These are phyloP conservation scores for Laspeyria flexula DNA, from an alignment of 2,888 invertebrate genomes.

Conservation along the genomic window DNA sequence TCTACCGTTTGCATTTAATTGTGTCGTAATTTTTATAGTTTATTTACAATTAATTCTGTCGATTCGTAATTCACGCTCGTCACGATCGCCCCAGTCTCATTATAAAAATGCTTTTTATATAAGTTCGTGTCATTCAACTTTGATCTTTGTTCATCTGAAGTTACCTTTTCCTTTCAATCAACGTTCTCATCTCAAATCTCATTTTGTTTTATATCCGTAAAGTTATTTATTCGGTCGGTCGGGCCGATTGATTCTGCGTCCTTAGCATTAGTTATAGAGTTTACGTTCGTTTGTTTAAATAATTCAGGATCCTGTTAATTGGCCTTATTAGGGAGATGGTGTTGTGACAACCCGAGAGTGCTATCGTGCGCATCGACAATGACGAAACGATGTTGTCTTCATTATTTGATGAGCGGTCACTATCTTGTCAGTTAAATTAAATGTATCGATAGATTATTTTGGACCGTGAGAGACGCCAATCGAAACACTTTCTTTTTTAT, in stretches of 20 bases:
- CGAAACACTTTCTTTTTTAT: slow-evolving; percentile 75
- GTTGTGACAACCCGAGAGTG: slow-evolving; percentile 85
- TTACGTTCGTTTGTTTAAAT: slow-evolving; percentile 59
- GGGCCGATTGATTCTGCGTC: slow-evolving; percentile 50
- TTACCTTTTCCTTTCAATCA: slow-evolving; percentile 79
- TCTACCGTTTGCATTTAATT: slow-evolving; percentile 25
- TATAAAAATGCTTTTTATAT: slow-evolving; percentile 65
- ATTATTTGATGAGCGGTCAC: slow-evolving; percentile 86
- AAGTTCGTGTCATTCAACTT: slow-evolving; percentile 78
- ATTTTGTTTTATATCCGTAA: slow-evolving; percentile 58
- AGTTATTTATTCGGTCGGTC: slow-evolving; percentile 49
- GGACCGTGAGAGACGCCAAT: slow-evolving; percentile 81
- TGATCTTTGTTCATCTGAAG: slow-evolving; percentile 75
- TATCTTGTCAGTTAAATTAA: slow-evolving; percentile 86
- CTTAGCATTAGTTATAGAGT: slow-evolving; percentile 61
- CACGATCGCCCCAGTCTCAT: slow-evolving; percentile 68
- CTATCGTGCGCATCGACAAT: slow-evolving; percentile 86
- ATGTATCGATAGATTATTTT: slow-evolving; percentile 85
- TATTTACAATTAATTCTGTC: slow-evolving; percentile 56
- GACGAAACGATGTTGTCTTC: slow-evolving; percentile 86
- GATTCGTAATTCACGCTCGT: slow-evolving; percentile 66
- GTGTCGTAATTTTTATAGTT: slow-evolving; percentile 42
- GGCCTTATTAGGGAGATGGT: slow-evolving; percentile 85
- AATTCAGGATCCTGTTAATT: slow-evolving; percentile 78
- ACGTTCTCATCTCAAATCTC: slow-evolving; percentile 63